Base-by-base conservation (phyloP, 1,140 invertebrate species). In the Leptinotarsa undecemlineata region DNA sequence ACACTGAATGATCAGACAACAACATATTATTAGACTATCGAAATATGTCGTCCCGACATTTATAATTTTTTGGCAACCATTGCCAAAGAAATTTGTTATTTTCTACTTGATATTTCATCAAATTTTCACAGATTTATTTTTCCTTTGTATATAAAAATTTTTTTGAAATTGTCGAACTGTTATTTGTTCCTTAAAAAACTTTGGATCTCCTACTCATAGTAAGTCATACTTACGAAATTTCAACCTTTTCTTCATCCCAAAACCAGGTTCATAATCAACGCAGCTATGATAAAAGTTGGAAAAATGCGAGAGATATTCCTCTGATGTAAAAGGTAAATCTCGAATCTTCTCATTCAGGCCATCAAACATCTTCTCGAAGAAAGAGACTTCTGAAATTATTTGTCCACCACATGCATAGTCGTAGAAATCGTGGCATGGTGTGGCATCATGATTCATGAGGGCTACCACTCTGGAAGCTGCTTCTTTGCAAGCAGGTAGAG, bases 401-500 rank as follows among this genome's bases (percentile, higher is more conserved):
- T 69, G 15, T 15, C 33, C 33, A 48, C 51, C 51, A 64, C 68
- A 69, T n/a, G 47, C 47, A n/a, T 48, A 48, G 11, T 69, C 47
- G 13, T 42, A 48, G 14, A 19, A 69, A 21, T 69, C 48, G 1
- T 48, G 15, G 11, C 68, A 69, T 20, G 5, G 19, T 19, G n/a
- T 48, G 20, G n/a, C 21, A 19, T 69, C 4, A 13, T 69, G 68
- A 13, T 69, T 69, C 68, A 69, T 69, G 19, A 69, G 11, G 6
- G 33, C 26, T 19, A 69, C n/a, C 48, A 69, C 17, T 19, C 20
- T 69, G 1, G 68, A 69, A 47, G 68, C 14, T 8, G n/a, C 21
- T 19, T 23, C 48, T n/a, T 69, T 69, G 47, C 68, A 69, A 13
- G n/a, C 48, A 20, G 33, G n/a, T 14, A 42, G 8, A 11, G 6